Base-by-base conservation (phyloP, 2,797 vertebrate genomes). In the Mallotus villosus region DNA sequence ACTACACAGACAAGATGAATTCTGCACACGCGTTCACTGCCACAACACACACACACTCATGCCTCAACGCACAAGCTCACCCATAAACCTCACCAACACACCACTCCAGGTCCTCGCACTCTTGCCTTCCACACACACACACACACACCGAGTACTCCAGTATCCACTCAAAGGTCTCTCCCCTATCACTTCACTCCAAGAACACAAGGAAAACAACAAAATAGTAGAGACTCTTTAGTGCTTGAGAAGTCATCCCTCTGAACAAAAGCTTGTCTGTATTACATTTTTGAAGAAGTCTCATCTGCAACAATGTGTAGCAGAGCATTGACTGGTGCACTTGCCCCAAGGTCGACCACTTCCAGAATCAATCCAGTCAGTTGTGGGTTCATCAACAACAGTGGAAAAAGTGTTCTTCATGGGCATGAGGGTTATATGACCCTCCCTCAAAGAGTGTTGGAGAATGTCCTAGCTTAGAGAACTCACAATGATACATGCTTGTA, bases 1-100 rank as follows among this genome's bases (percentile, higher is more conserved):
- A 92, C 92, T 85, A 89, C 90, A 89, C 80, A 84, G 85, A 86
- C 85, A 86, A 91, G 87, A 92, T 87, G 83, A 89, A 92, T 91
- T 92, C 89, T 81, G 86, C 91, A 92, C 88, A 91, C 80, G 80
- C 76, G 74, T 80, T 76, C 53, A 64, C 5, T 12, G 81, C 84
- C 80, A 86, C 82, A 77, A 32, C 32, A 9, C 71, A 19, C 27
- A 25, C 25, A 19, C 21, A 46, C 61, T n/a, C 25, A 37, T 22
- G 12, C 49, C 59, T 14, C n/a, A 59, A 71, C 73, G 34, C 57
- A 60, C 67, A 63, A 49, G 41, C 58, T 75, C 60, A 51, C 61
- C 34, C 24, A 57, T 25, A 67, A 19, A 60, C 63, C 62, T 41
- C 63, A 46, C 19, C 19, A 37, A 46, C 41, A 21, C 25, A 37